Base-by-base conservation (phyloP, 1,140 invertebrate species). In the Pseudobourletiella spinata region DNA sequence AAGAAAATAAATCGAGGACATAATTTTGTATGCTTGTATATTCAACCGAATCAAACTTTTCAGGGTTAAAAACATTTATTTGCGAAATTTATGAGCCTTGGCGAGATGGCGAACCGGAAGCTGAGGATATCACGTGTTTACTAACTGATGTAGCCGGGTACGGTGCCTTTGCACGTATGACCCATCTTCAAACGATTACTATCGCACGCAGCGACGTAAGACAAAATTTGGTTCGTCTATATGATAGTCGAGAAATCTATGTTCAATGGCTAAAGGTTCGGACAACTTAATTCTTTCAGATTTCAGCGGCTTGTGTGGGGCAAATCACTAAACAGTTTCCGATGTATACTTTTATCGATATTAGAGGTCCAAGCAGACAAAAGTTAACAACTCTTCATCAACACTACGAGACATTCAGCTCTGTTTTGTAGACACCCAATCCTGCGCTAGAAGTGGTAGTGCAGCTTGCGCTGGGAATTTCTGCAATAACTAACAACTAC, bases 11-110 rank as follows among this genome's bases (percentile, higher is more conserved):
- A n/a, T n/a, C n/a, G n/a, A n/a, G n/a, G n/a, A n/a, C n/a, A n/a
- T n/a, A n/a, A n/a, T n/a, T n/a, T n/a, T n/a, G n/a, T n/a, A n/a
- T n/a, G n/a, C n/a, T n/a, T n/a, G n/a, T n/a, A n/a, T n/a, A n/a
- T n/a, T n/a, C n/a, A n/a, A 39, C 32, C 8, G n/a, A 39, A 39
- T 39, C 32, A 2, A 51, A 26, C n/a, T 26, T 51, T 26, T 51
- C 22, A 51, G 48, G 28, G 3, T 26, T 51, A 14, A 24, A n/a
- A 51, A 51, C 15, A 25, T 51, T 51, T 51, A n/a, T 51, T 26
- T 51, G 48, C 28, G 48, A 51, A 25, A 51, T 25, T 18, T 51
- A 51, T 26, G 48, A 51, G 28, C 48, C 48, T 25, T 51, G 48
- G 48, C 15, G 48, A 26, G 48, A 51, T 25, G 6, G 22, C 14